Conservation (phyloP, 2,888 invertebrate genomes). For the Acrocera orbiculus region DNA sequence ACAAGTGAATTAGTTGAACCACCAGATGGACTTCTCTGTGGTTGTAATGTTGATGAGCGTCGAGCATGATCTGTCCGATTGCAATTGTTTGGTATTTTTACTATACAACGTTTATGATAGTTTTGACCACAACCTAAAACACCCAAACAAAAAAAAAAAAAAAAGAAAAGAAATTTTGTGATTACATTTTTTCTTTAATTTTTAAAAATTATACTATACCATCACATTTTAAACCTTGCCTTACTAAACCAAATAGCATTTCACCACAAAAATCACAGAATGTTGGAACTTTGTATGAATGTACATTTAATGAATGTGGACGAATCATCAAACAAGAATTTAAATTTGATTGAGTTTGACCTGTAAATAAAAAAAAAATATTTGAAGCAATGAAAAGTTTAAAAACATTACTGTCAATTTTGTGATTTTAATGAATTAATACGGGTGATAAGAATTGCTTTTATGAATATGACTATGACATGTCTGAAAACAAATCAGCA, state of each 20-base stretch:
- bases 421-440: no score
- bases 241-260: conserved; percentile 95
- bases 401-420: no score
- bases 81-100: conserved; percentile 97
- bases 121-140: conserved; percentile 84
- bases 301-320: conserved; percentile 87
- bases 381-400: neutral
- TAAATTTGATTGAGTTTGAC: conserved; percentile 27
- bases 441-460: no score
- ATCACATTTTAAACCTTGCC: conserved; percentile 98
- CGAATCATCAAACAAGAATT: conserved; percentile 46
- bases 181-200: conserved; percentile 8
- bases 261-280: conserved; percentile 99
- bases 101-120: conserved; percentile 94
- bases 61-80: conserved; percentile 35
- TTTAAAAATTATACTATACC: conserved; percentile 37
- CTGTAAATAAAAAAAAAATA: conserved; percentile 23
- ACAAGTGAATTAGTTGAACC: conserved; percentile 46
- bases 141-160: no score
- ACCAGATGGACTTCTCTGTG: conserved; percentile 53
- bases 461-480: no score
- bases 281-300: conserved; percentile 97
- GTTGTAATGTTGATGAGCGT: conserved; percentile 30
- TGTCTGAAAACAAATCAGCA: no score
- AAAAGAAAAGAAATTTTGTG: conserved; percentile 4